Conservation (phyloP, 2,113 vertebrate species). For the Paraplagusia blochii region DNA sequence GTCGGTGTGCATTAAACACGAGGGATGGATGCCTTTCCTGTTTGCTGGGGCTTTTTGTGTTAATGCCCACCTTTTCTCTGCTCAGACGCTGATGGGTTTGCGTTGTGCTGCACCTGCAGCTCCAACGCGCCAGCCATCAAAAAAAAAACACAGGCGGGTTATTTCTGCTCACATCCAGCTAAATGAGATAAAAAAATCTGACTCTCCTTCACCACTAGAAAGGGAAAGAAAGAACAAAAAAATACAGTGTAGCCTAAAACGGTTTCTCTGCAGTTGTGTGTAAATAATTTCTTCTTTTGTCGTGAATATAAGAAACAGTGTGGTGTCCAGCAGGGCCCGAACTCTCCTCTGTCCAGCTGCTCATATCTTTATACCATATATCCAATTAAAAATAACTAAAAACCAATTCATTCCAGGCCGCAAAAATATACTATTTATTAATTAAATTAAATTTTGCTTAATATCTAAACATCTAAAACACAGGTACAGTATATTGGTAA, state of each 20-base stretch:
- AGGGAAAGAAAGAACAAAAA: slow-evolving; percentile 53
- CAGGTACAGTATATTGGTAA: no score
- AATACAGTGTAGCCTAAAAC: slow-evolving; percentile 59
- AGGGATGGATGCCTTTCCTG: slow-evolving; percentile 61
- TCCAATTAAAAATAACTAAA: no score
- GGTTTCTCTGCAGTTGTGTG: slow-evolving; percentile 54
- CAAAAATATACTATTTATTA: no score
- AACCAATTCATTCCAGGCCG: no score
- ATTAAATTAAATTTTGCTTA: no score
- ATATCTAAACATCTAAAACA: no score
- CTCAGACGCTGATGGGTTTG: slow-evolving; percentile 61
- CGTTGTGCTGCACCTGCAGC: slow-evolving; percentile 66
- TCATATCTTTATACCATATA: no score
- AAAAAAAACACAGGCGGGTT: slow-evolving; percentile 30
- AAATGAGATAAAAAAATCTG: slow-evolving; percentile 5
- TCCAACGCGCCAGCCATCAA: slow-evolving; percentile 44
- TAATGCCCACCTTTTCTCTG: slow-evolving; percentile 35
- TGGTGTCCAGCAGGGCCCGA: no score
- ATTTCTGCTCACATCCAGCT: slow-evolving; percentile 28
- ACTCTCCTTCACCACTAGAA: slow-evolving; percentile 35
- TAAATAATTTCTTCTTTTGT: slow-evolving; percentile 50
- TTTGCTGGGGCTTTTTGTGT: slow-evolving; percentile 58
- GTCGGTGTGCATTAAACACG: slow-evolving; percentile 58
- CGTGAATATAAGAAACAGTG: slow-evolving; percentile 60
- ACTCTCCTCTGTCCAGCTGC: no score